These are phyloP conservation scores for Agelas oroides DNA, from an alignment of 37 sponge, comb jelly and placozoan genomes.

Conservation along the genomic window DNA sequence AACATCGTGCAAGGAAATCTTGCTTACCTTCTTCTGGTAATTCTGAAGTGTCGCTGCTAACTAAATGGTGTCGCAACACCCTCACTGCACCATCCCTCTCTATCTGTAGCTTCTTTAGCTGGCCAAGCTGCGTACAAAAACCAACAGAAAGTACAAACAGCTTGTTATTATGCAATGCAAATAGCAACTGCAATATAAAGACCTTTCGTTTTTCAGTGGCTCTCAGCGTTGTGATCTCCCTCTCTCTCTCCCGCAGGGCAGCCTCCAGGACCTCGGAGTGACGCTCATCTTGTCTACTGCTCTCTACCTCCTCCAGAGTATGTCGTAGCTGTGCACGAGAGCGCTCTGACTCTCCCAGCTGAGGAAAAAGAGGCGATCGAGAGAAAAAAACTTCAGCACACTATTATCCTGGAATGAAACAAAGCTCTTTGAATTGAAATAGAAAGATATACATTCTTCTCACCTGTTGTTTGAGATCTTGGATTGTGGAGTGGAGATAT, in stretches of 20 bases:
- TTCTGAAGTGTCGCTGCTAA: neutral
- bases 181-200: too few species aligned
- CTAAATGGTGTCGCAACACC: constrained; percentile 6
- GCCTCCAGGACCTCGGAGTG: neutral
- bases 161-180: too few species aligned
- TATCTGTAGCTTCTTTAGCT: constrained; percentile 41
- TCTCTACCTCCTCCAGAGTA: constrained; percentile 5
- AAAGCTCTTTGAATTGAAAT: too few species aligned
- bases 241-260: constrained; percentile 12
- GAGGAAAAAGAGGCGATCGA: neutral
- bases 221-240: constrained; percentile 11
- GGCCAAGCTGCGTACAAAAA: constrained; percentile 7
- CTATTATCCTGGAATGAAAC: too few species aligned
- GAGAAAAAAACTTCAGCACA: neutral
- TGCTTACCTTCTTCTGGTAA: neutral
- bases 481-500: constrained; percentile 18
- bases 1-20: too few species aligned
- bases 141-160: too few species aligned
- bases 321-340: constrained; percentile 1
- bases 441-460: too few species aligned
- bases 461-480: constrained; percentile 43
- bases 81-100: constrained; percentile 28
- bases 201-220: constrained; percentile 16
- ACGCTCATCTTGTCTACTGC: neutral
- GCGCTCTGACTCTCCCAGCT: constrained; percentile 20